phyloP scores from a whole-genome alignment of 2,888 invertebrate species.

The Lasioglossum figueresi region DNA sequence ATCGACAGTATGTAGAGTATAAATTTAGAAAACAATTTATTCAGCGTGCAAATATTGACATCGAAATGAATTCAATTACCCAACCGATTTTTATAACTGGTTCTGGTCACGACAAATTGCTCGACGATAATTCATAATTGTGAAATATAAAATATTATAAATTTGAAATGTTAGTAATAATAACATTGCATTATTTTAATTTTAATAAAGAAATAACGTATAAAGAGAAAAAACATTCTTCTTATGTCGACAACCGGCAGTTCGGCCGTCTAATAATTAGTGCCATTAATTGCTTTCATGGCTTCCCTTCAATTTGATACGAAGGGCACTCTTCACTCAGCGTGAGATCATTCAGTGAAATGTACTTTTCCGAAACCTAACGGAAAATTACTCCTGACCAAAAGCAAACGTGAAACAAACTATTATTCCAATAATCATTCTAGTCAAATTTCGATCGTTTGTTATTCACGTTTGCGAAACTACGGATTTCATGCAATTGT shows the following conservation, averaged over 20 bases:
- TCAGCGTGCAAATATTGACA: slow-evolving; percentile 3
- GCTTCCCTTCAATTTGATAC: slow-evolving; percentile 72
- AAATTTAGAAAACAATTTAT: slow-evolving; percentile 26
- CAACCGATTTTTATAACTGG: background rate
- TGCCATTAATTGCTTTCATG: slow-evolving; percentile 59
- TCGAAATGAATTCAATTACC: background rate
- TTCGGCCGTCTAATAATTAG: slow-evolving; percentile 44
- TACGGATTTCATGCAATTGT: background rate
- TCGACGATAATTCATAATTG: background rate
- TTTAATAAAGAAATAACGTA: background rate
- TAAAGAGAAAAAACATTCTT: background rate
- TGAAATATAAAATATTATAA: background rate
- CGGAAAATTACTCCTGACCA: slow-evolving; percentile 37
- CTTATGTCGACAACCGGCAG: background rate
- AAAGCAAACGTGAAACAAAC: background rate
- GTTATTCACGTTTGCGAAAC: background rate
- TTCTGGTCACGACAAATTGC: background rate
- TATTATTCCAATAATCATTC: background rate
- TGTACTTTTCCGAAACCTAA: slow-evolving; percentile 28
- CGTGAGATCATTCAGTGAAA: slow-evolving; percentile 48
- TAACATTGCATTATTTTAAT: too few species aligned
- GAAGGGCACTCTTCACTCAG: slow-evolving; percentile 41
- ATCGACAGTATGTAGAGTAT: background rate
- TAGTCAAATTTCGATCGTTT: background rate
- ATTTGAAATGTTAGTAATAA: too few species aligned